These are phyloP conservation scores for Lasaia peninsularis DNA, from an alignment of 1,140 invertebrate species.

Conservation along the genomic window DNA sequence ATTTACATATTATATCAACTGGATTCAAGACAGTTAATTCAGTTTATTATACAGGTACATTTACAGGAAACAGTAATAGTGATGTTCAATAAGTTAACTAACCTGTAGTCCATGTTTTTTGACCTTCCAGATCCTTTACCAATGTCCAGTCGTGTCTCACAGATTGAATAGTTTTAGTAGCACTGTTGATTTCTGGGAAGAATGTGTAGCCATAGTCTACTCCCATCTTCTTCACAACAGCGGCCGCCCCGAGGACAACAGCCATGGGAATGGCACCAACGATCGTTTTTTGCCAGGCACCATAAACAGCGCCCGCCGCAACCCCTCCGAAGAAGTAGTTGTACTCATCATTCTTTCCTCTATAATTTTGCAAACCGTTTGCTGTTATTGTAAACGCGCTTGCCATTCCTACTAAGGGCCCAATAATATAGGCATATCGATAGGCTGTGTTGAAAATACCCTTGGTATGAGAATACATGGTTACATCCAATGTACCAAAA, in stretches of 20 bases:
- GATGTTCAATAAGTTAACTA: conserved; percentile 14
- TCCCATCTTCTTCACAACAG: conserved; percentile 79
- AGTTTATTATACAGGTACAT: too few species aligned
- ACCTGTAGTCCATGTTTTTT: conserved; percentile 57
- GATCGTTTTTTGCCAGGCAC: conserved; percentile 73
- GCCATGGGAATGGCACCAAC: conserved; percentile 39
- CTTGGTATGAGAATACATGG: conserved; percentile 78
- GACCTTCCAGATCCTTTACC: conserved; percentile 47
- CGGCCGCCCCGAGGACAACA: conserved; percentile 64
- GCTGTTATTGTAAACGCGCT: conserved; percentile 80
- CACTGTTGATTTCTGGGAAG: conserved; percentile 47
- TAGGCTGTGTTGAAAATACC: conserved; percentile 55
- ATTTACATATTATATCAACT: too few species aligned
- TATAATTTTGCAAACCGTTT: conserved; percentile 77
- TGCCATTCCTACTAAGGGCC: conserved; percentile 81
- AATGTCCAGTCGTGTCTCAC: conserved; percentile 53
- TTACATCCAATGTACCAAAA: conserved; percentile 77
- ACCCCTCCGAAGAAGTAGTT: conserved; percentile 80
- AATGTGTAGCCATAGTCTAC: conserved; percentile 75
- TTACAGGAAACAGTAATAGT: not conserved
- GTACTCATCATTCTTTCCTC: conserved; percentile 82
- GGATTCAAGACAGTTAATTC: too few species aligned
- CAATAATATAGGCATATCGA: conserved; percentile 71
- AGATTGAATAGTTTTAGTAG: conserved; percentile 43
- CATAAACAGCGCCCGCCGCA: conserved; percentile 77